Conservation (phyloP, 2,113 vertebrate genomes). For the Ginglymostoma cirratum region DNA sequence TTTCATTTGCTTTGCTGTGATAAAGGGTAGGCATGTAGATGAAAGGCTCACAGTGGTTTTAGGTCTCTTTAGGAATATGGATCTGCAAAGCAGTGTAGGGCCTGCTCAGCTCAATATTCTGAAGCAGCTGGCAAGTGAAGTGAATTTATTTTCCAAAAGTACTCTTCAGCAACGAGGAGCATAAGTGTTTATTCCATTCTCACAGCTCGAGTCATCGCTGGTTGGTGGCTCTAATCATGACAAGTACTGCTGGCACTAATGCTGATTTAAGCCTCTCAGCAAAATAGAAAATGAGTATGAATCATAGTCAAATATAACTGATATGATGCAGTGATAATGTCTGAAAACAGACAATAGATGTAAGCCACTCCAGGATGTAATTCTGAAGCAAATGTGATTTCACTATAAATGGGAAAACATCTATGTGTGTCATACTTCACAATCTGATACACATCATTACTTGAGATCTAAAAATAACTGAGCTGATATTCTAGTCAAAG, state of each 20-base stretch:
- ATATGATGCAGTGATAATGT: background rate
- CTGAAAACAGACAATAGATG: background rate
- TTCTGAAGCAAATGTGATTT: background rate
- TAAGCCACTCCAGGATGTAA: background rate
- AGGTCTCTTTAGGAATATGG: background rate
- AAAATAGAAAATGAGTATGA: background rate
- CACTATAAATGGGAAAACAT: background rate
- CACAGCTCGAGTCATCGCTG: background rate
- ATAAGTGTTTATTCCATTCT: background rate
- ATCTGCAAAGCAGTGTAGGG: background rate
- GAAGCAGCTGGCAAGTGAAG: background rate
- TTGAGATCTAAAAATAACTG: background rate
- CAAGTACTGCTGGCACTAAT: background rate
- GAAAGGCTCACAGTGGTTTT: background rate
- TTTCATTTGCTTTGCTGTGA: background rate
- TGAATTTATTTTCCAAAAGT: too few relatives aligned
- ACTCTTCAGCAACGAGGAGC: background rate
- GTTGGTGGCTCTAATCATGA: background rate
- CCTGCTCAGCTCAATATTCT: background rate
- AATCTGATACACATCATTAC: background rate
- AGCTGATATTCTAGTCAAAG: background rate
- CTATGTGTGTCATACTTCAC: background rate
- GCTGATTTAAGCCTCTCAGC: background rate
- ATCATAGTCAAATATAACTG: background rate
- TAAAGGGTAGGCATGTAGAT: background rate